Base-by-base conservation (phyloP, 2,113 vertebrate genomes). In the Larimichthys crocea region DNA sequence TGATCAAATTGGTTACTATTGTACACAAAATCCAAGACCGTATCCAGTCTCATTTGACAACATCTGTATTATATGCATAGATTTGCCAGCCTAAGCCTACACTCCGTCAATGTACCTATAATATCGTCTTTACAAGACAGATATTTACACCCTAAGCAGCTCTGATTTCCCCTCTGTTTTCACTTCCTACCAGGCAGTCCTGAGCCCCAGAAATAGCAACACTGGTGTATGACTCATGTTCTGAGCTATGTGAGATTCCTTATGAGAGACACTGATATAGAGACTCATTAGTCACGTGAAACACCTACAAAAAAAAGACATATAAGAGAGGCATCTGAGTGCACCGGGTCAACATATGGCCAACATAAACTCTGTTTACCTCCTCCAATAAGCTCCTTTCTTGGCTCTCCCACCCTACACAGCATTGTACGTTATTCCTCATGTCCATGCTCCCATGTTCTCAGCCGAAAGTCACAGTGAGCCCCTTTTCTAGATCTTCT, bases 191-290 rank as follows among this genome's bases (percentile, higher is more conserved):
- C 79, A 79, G 77, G 80, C 82, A 68, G 64, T 83, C 89, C 85
- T 66, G 31, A 87, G 83, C 74, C 82, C 88, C 91, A 88, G 78
- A 93, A 94, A 94, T 92, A 94, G 92, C 92, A 84, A 44, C 74
- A 49, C 79, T 80, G 74, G 62, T 81, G 84, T 82, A 88, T 93
- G 93, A 94, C 88, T 94, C 93, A 93, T 86, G 74, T 62, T 89
- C 74, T 44, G 24, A 83, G 70, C 56, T 35, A 44, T 75, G 52
- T 24, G 73, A 90, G 84, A 62, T 22, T 69, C 55, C 64, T 76
- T 69, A 80, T 88, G 81, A 83, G 85, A 84, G 50, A 48, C 67
- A 66, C n/a, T 15, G 62, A 85, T 69, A 62, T 79, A 50, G 35
- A 70, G 19, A 82, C 79, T 81, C 75, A 74, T 91, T 92, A 83